Percentiles rank a stretch among this genome's conserved stretches.
Conservation (phyloP, 2,113 vertebrate species). For the Marcusenius ussheri region DNA sequence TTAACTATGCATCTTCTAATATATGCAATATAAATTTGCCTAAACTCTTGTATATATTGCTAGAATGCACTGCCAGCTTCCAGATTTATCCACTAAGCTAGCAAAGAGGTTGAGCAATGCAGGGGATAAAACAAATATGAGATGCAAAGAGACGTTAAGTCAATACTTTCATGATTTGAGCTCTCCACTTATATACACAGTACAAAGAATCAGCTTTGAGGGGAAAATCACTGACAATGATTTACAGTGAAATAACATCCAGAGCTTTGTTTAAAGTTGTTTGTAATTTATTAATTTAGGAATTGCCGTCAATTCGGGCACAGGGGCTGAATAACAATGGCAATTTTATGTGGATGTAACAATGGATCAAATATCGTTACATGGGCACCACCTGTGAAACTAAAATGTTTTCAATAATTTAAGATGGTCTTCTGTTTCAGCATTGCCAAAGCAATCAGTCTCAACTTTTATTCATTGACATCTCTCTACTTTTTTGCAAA, state of each 20-base stretch:
- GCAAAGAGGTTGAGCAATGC: background rate
- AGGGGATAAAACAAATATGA: constrained; percentile 3
- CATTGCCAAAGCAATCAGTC: background rate
- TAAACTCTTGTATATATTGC: background rate
- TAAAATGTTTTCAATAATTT: background rate
- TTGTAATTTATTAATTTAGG: background rate
- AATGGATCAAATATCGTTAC: background rate
- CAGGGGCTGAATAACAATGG: background rate
- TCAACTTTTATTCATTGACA: background rate
- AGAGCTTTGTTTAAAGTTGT: background rate
- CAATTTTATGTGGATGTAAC: background rate
- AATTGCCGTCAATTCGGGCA: background rate
- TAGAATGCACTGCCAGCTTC: background rate
- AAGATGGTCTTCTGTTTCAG: background rate
- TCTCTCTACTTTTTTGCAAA: background rate
- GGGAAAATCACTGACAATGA: background rate
- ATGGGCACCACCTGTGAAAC: background rate
- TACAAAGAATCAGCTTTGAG: background rate
- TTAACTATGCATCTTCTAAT: background rate
- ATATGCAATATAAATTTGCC: background rate
- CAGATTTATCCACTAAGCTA: background rate
- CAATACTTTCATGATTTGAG: background rate
- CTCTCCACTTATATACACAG: background rate
- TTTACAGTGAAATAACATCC: background rate
- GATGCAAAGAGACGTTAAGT: background rate